Base-by-base conservation (phyloP, 2,888 invertebrate species). In the Eilema griseolum region DNA sequence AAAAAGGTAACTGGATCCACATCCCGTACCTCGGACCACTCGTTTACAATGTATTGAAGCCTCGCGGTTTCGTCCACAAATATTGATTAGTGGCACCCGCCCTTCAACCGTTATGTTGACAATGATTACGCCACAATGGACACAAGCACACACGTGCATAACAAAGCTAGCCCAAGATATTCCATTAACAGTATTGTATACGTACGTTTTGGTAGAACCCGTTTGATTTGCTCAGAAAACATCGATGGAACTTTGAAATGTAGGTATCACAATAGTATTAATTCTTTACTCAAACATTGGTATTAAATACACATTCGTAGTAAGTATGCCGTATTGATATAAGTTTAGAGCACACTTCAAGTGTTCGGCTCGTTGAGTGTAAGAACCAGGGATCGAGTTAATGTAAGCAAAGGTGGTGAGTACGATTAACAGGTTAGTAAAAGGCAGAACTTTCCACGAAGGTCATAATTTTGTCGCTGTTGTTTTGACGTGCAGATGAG, bases 1-100 rank as follows among this genome's bases (percentile, higher is more conserved):
- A 61, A 33, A 67, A 71, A 75, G 68, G 74, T 73, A 81, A 77
- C 69, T 68, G 69, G 69, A 80, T 74, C 59, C 71, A 71, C 70
- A 71, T 81, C 74, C 77, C 70, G 77, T 72, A 65, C 62, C 63
- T 69, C 61, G 67, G 62, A 28, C 26, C 46, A 68, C 59, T 72
- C 80, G 74, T 83, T 81, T 69, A 82, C 84, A 74, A 71, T 60
- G 69, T 73, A 41, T 46, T 57, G 23, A n/a, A 68, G 11, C 28
- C 23, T 66, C 72, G 79, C 71, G 79, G 78, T 69, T 75, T 75
- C 73, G 75, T 79, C 75, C 70, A 75, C 85, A 83, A 87, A 88
- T 84, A 87, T 86, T 85, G 83, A 80, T 83, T 79, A 73, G 77
- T 71, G 65, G 76, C 75, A 83, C 77, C 78, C 79, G 79, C 79